Percentiles rank a stretch among this genome's conserved stretches.
Conservation (phyloP, 2,888 invertebrate species). For the Amorpha juglandis region DNA sequence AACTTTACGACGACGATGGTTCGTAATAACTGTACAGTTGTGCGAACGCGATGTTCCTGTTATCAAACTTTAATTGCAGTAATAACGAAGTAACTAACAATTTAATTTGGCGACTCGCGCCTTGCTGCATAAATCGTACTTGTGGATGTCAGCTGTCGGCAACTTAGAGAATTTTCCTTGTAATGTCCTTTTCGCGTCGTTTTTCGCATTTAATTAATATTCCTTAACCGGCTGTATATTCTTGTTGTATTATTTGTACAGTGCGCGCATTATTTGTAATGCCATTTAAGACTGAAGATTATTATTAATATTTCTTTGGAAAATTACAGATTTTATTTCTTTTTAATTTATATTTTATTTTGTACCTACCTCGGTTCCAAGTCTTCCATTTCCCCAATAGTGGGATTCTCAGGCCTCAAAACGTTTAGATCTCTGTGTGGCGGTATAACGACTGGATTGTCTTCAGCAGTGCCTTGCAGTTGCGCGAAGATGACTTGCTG, state of each 20-base stretch:
- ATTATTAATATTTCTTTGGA: slow-evolving; percentile 26
- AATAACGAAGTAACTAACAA: slow-evolving; percentile 77
- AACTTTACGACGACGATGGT: slow-evolving; percentile 32
- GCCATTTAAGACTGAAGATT: slow-evolving; percentile 2
- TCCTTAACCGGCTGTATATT: slow-evolving; percentile 61
- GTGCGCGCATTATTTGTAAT: slow-evolving; percentile 24
- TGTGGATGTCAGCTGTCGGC: slow-evolving; percentile 80
- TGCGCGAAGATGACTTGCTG: slow-evolving; percentile 80
- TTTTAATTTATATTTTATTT: neutral
- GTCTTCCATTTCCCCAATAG: slow-evolving; percentile 88
- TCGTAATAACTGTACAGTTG: slow-evolving; percentile 24
- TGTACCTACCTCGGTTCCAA: slow-evolving; percentile 81
- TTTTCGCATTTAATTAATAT: slow-evolving; percentile 81
- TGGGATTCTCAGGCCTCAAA: slow-evolving; percentile 86
- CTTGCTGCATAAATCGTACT: slow-evolving; percentile 78
- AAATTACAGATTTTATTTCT: neutral
- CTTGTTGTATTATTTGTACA: slow-evolving; percentile 32
- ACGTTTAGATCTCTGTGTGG: slow-evolving; percentile 82
- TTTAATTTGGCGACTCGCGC: slow-evolving; percentile 74
- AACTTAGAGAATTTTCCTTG: slow-evolving; percentile 77
- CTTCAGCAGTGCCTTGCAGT: slow-evolving; percentile 80
- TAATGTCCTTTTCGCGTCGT: slow-evolving; percentile 78
- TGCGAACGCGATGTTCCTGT: slow-evolving; percentile 52
- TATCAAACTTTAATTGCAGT: slow-evolving; percentile 77
- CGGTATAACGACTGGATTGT: slow-evolving; percentile 77